phyloP scores from a whole-genome alignment of 2,113 vertebrate species.

The Pelobates fuscus region DNA sequence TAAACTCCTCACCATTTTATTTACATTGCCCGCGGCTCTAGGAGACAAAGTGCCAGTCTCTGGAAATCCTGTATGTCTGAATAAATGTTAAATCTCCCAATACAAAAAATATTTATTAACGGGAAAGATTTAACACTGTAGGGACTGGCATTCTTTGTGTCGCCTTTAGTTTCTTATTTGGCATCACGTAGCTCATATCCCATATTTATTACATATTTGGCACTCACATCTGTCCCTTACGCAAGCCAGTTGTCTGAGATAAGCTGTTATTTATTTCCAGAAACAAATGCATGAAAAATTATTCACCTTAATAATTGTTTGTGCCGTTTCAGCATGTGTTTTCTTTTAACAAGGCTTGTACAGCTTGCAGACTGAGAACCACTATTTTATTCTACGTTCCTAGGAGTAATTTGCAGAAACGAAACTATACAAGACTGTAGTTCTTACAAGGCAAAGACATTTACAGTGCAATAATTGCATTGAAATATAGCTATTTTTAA shows the following conservation, averaged over 20 bases:
- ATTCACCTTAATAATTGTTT: conserved; percentile 24
- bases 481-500: not conserved
- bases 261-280: conserved; percentile 1
- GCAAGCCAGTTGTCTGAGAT: conserved; percentile 11
- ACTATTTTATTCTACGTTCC: not conserved
- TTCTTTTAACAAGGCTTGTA: conserved; percentile 9
- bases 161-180: not conserved
- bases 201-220: conserved; percentile 25
- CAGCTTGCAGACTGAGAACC: not conserved
- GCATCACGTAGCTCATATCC: conserved; percentile 1
- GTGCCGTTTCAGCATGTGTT: conserved; percentile 6
- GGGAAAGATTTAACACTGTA: conserved; percentile 25
- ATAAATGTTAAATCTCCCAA: conserved; percentile 14
- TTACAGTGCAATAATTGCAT: not conserved
- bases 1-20: not conserved
- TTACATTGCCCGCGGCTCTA: conserved; percentile 16
- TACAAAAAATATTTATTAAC: conserved; percentile 18
- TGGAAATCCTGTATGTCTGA: conserved; percentile 6
- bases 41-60: conserved; percentile 6
- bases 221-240: conserved; percentile 12
- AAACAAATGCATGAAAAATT: conserved; percentile 13
- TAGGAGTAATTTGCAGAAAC: not conserved
- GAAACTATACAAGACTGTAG: not conserved
- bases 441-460: not conserved
- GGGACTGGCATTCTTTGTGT: not conserved